phyloP scores from a whole-genome alignment of 2,888 invertebrate genomes.

The Thumatha senex region DNA sequence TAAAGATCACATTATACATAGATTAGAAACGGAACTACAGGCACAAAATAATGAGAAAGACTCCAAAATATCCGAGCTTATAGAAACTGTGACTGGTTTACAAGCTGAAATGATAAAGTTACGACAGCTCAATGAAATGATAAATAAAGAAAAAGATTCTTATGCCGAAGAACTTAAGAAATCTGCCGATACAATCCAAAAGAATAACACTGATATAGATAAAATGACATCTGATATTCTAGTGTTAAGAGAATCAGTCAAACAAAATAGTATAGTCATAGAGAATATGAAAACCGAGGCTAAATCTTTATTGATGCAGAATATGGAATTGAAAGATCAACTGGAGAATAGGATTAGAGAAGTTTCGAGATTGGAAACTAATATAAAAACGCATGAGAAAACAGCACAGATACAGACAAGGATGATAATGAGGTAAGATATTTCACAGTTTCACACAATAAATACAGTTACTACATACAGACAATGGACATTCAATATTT shows the following conservation, averaged over 20 bases:
- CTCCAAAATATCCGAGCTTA: slow-evolving; percentile 39
- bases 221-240: slow-evolving; percentile 63
- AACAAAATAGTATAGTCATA: slow-evolving; percentile 54
- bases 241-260: slow-evolving; percentile 58
- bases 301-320: slow-evolving; percentile 55
- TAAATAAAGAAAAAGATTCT: slow-evolving; percentile 57
- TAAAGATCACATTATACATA: slow-evolving; percentile 47
- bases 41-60: slow-evolving; percentile 30
- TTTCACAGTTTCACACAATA: neutral
- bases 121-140: slow-evolving; percentile 53
- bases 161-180: slow-evolving; percentile 58
- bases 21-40: slow-evolving; percentile 25
- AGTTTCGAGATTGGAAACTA: slow-evolving; percentile 56
- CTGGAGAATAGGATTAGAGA: slow-evolving; percentile 63
- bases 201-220: slow-evolving; percentile 60
- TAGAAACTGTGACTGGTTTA: slow-evolving; percentile 40
- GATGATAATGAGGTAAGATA: slow-evolving; percentile 66
- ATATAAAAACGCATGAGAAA: slow-evolving; percentile 74
- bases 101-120: slow-evolving; percentile 49
- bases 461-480: too few species aligned
- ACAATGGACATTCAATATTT: too few species aligned
- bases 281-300: slow-evolving; percentile 61
- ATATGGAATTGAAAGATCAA: slow-evolving; percentile 53
- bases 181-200: slow-evolving; percentile 55
- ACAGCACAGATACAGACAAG: slow-evolving; percentile 68